Conservation (phyloP, 1,140 invertebrate species). For the Hyles euphorbiae region DNA sequence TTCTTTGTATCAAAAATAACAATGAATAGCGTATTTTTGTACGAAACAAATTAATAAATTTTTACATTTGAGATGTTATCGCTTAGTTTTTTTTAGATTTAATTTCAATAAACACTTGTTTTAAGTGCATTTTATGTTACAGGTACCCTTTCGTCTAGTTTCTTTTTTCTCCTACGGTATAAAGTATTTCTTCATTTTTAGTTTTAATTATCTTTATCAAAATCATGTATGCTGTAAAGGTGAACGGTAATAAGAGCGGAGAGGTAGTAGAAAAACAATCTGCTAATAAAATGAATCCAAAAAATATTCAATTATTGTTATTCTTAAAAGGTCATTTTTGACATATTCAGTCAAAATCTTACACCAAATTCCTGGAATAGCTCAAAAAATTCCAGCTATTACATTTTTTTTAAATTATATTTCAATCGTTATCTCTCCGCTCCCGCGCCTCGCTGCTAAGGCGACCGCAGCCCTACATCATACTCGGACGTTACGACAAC, state of each 20-base stretch:
- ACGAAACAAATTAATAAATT: constrained; percentile 28
- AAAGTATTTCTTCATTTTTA: constrained; percentile 1
- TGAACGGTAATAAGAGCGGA: not conserved
- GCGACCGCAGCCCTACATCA: not conserved
- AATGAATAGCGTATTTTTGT: constrained; percentile 41
- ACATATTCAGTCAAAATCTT: not conserved
- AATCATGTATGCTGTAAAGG: constrained; percentile 3
- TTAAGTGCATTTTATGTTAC: constrained; percentile 10
- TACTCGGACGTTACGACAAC: constrained; percentile 2
- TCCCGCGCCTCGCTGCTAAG: constrained; percentile 2
- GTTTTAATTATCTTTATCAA: constrained; percentile 4
- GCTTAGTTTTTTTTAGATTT: constrained; percentile 6
- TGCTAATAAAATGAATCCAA: too few species aligned
- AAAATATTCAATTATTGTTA: too few species aligned
- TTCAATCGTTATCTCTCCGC: not conserved
- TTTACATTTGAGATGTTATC: constrained; percentile 1
- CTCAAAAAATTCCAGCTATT: too few species aligned
- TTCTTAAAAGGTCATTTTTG: not conserved
- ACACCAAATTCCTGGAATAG: too few species aligned
- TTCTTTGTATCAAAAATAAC: constrained; percentile 39
- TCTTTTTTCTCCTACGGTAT: constrained; percentile 2
- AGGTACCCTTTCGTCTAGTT: not conserved
- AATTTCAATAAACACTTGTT: constrained; percentile 10
- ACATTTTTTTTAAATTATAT: too few species aligned
- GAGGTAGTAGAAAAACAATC: too few species aligned